Evolutionary conservation across 2,797 vertebrate genomes (phyloP), one percentile per base, ranked within the genome.

Genomic region (Oreonectes daqikongensis): DNA sequence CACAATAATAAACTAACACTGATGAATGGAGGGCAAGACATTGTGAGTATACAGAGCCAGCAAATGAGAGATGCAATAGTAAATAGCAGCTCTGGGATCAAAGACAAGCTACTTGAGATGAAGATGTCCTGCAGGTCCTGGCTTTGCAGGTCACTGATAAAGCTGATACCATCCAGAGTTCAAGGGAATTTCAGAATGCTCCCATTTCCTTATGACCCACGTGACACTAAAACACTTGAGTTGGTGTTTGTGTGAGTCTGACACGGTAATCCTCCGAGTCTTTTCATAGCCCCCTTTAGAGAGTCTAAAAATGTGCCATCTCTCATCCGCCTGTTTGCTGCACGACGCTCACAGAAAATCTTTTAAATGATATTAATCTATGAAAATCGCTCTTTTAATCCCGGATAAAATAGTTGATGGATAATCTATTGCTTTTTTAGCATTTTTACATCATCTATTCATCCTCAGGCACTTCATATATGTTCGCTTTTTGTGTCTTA

Each of bases 211-310:
- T 20, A 7, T 32, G n/a, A 70, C 68, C 35, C 55, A 22, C 52
- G 65, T 61, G 52, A 79, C 70, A 74, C 46, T 48, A 22, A 79
- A 79, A 48, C 70, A 46, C 64, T 79, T 42, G 14, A 69, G 63
- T 3, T 60, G 53, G 17, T 26, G 8, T 35, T 35, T 79, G 61
- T 66, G 48, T 18, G 35, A 55, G 63, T 74, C 9, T 44, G 32
- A 69, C 32, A 63, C 50, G 35, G 40, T 55, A 69, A 79, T 75
- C 66, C 42, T 50, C 60, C 32, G n/a, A 35, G n/a, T n/a, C 60
- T 10, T 30, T 20, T 57, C 72, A 65, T 65, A 15, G 17, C 24
- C 26, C 22, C 18, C 20, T 66, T 74, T 74, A 48, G 11, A 48
- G 11, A 53, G 40, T 65, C 22, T 44, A 11, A 55, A 65, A 55